Evolutionary conservation across 2,888 invertebrate genomes (phyloP).

Genomic region (Lycophotia porphyrea): DNA sequence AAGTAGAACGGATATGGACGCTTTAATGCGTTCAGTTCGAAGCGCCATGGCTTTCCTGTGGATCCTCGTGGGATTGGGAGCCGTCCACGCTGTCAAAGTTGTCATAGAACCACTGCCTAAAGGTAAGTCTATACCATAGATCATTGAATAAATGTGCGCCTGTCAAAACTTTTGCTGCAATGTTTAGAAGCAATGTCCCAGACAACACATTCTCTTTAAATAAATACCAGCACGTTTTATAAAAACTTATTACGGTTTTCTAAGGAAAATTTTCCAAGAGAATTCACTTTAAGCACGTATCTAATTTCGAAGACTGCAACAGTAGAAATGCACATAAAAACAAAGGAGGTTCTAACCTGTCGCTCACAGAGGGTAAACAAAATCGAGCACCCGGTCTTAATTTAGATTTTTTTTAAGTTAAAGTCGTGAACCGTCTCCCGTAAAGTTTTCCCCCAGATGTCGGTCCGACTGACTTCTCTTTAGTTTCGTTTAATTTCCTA

Average conservation of each 20-base stretch:
- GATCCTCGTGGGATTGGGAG: slow-evolving; percentile 79
- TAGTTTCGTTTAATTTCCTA: slow-evolving; percentile 89
- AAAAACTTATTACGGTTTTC: slow-evolving; percentile 26
- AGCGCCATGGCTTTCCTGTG: slow-evolving; percentile 80
- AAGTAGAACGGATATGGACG: slow-evolving; percentile 77
- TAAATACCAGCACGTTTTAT: slow-evolving; percentile 12
- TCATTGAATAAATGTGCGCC: not conserved
- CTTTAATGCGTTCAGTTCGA: slow-evolving; percentile 71
- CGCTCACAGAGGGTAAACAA: slow-evolving; percentile 85
- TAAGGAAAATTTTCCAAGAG: slow-evolving; percentile 26
- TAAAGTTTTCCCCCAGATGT: slow-evolving; percentile 82
- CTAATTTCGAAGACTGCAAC: slow-evolving; percentile 55
- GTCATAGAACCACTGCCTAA: slow-evolving; percentile 89
- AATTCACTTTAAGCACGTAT: slow-evolving; percentile 53
- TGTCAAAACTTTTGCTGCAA: not conserved
- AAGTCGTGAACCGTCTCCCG: slow-evolving; percentile 68
- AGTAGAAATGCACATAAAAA: slow-evolving; percentile 66
- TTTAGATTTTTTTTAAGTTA: slow-evolving; percentile 78
- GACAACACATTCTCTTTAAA: not conserved
- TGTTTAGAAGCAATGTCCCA: not conserved
- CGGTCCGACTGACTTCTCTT: slow-evolving; percentile 84
- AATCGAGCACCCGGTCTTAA: slow-evolving; percentile 82
- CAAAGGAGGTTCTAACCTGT: slow-evolving; percentile 80
- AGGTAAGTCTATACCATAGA: slow-evolving; percentile 78
- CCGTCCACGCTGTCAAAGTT: slow-evolving; percentile 85